Evolutionary conservation across 2,888 invertebrate genomes (phyloP).

Genomic region (Automeris io): DNA sequence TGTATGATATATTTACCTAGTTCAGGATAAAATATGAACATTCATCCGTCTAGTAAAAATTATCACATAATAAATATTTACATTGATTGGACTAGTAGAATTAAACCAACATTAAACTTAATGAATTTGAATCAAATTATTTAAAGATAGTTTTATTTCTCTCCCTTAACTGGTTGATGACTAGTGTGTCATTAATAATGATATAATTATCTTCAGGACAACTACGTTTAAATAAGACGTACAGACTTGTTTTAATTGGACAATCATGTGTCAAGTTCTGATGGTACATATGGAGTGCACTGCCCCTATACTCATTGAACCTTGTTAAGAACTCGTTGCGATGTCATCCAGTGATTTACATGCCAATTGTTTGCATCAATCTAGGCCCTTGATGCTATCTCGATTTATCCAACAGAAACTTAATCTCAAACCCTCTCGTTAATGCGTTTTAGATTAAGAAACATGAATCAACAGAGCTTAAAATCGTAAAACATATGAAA

Average conservation of each 20-base stretch:
- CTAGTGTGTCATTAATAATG: too few species aligned
- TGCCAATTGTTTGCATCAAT: constrained; percentile 45
- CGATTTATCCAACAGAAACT: constrained; percentile 24
- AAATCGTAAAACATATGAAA: not conserved
- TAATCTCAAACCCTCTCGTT: constrained; percentile 15
- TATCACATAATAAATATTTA: too few species aligned
- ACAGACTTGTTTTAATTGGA: constrained; percentile 4
- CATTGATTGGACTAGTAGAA: too few species aligned
- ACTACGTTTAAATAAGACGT: too few species aligned
- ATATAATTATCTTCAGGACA: too few species aligned
- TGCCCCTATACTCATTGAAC: constrained; percentile 55
- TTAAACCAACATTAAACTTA: too few species aligned
- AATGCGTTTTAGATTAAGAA: not conserved
- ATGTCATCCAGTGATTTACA: constrained; percentile 47
- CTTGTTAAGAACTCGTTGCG: constrained; percentile 48
- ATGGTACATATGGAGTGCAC: constrained; percentile 30
- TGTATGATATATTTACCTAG: too few species aligned
- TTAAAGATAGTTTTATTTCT: too few species aligned
- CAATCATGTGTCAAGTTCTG: constrained; percentile 4
- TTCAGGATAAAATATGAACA: too few species aligned
- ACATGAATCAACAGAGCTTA: not conserved
- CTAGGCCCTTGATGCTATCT: constrained; percentile 23
- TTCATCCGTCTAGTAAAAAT: too few species aligned
- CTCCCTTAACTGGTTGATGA: too few species aligned
- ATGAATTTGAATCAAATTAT: too few species aligned